Percentiles rank a stretch among this genome's conserved stretches.
phyloP scores from a whole-genome alignment of 2,113 vertebrate species.

The Siphamia tubifer region DNA sequence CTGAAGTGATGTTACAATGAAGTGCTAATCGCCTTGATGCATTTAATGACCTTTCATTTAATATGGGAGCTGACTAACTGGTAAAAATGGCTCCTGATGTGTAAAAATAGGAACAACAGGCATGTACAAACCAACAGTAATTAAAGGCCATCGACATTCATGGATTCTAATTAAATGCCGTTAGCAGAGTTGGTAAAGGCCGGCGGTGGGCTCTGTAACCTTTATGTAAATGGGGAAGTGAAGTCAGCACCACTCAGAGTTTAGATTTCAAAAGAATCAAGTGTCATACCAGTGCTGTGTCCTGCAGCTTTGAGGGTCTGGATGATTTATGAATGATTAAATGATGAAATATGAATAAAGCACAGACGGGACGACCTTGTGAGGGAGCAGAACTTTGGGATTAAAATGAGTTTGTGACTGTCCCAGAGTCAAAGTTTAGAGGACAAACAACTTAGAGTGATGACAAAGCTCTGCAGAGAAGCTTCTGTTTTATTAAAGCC shows the following conservation, averaged over 20 bases:
- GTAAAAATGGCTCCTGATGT: background rate
- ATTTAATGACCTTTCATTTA: background rate
- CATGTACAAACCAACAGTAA: background rate
- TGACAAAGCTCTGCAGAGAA: too few species aligned
- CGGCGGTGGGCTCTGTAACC: background rate
- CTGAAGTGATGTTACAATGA: background rate
- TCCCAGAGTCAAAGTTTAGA: too few species aligned
- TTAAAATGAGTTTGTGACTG: too few species aligned
- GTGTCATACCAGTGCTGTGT: background rate
- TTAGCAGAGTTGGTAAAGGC: background rate
- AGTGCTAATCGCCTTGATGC: background rate
- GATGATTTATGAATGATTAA: background rate
- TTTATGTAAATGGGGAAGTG: background rate
- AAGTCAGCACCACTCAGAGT: background rate
- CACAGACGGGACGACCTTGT: background rate
- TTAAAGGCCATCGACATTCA: constrained; percentile 3
- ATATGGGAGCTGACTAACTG: background rate
- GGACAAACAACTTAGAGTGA: too few species aligned
- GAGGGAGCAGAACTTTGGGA: background rate
- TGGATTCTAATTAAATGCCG: background rate
- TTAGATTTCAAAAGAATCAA: background rate
- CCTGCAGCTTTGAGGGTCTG: background rate
- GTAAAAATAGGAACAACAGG: background rate
- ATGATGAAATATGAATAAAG: background rate
- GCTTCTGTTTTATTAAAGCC: too few species aligned